Evolutionary conservation across 2,113 vertebrate species (phyloP).

Genomic region (Chascanopsetta lugubris): DNA sequence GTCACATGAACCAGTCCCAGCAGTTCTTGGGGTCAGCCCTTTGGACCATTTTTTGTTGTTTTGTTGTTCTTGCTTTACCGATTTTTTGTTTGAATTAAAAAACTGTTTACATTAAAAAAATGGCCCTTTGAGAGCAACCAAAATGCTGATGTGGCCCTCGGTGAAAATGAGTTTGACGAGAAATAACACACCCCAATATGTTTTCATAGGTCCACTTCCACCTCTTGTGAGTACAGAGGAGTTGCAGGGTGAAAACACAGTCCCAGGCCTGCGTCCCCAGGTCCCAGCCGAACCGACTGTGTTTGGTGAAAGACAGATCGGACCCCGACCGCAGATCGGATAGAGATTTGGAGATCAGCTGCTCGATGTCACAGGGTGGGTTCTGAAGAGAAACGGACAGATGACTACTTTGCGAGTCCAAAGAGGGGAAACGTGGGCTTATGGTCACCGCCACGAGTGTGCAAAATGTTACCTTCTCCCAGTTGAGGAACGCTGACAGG

Average conservation of each 20-base stretch:
- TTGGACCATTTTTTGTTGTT: too few relatives aligned
- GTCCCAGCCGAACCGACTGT: constrained; percentile 85
- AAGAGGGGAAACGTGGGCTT: too few relatives aligned
- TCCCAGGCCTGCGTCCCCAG: constrained; percentile 87
- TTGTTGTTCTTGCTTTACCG: too few relatives aligned
- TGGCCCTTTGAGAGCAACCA: too few relatives aligned
- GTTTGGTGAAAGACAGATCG: constrained; percentile 82
- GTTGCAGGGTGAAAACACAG: constrained; percentile 85
- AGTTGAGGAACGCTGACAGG: constrained; percentile 84
- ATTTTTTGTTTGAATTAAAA: too few relatives aligned
- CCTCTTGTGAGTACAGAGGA: constrained; percentile 88
- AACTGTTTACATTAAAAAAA: too few relatives aligned
- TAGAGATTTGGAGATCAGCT: constrained; percentile 84
- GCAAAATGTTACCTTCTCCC: constrained; percentile 85
- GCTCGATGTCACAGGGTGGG: constrained; percentile 82
- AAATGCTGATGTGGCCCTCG: too few relatives aligned
- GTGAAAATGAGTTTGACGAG: too few relatives aligned
- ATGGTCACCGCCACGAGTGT: background rate
- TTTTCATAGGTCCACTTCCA: constrained; percentile 93
- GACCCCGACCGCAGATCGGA: constrained; percentile 82
- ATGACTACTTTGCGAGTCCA: background rate
- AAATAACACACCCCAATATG: constrained; percentile 84
- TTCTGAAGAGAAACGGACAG: constrained; percentile 71
- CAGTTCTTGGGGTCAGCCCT: too few relatives aligned
- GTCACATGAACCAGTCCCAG: too few relatives aligned